Conservation (phyloP, 2,113 vertebrate species). For the Bufo bufo region DNA sequence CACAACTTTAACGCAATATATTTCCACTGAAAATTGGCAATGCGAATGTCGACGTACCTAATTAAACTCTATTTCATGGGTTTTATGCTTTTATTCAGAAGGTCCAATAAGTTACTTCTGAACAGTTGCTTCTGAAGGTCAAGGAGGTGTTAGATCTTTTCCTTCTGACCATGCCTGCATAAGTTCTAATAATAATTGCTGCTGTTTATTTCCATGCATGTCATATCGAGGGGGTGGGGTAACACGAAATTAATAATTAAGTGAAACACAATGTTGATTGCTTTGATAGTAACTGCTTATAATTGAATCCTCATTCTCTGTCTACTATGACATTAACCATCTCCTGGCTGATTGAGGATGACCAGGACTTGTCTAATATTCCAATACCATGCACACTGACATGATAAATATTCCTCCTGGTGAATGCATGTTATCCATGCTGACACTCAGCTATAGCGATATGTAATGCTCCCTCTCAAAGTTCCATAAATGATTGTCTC, state of each 20-base stretch:
- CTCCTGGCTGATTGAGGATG: neutral
- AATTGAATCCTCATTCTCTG: neutral
- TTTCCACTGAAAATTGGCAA: neutral
- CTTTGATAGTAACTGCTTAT: neutral
- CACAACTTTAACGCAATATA: constrained; percentile 62
- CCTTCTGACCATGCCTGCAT: neutral
- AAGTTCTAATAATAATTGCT: neutral
- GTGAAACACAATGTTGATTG: neutral
- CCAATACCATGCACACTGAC: neutral
- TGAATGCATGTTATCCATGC: neutral
- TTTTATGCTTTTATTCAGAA: neutral
- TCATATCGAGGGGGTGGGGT: neutral
- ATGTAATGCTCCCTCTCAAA: constrained; percentile 19
- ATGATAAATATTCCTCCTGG: neutral
- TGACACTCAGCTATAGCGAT: constrained; percentile 14
- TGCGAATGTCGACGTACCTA: neutral
- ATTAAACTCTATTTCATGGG: neutral
- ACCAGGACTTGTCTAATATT: neutral
- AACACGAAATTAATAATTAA: neutral
- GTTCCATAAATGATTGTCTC: constrained; percentile 44
- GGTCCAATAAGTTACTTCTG: neutral
- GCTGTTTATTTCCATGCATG: neutral
- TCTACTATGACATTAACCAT: neutral
- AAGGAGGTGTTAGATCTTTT: neutral
- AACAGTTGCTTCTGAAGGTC: neutral